Evolutionary conservation across 2,797 vertebrate species (phyloP).

Genomic region (Lates japonicus): DNA sequence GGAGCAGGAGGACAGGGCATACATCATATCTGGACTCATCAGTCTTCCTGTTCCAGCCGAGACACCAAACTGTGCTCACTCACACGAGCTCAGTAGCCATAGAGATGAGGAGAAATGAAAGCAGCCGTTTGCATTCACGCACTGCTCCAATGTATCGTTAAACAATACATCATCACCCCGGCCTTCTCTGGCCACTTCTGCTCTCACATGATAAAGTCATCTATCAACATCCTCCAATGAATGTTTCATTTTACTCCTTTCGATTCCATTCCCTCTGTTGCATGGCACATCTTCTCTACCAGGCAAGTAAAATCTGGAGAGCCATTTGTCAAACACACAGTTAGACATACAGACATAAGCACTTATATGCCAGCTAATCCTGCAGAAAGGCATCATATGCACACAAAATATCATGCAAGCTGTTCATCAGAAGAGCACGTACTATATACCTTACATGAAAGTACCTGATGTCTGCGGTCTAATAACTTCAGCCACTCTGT

Average conservation of each 20-base stretch:
- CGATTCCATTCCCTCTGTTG: slow-evolving; percentile 68
- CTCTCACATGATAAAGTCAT: slow-evolving; percentile 80
- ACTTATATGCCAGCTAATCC: slow-evolving; percentile 61
- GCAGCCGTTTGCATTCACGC: slow-evolving; percentile 80
- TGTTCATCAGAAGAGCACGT: slow-evolving; percentile 42
- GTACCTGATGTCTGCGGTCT: slow-evolving; percentile 21
- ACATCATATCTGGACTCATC: slow-evolving; percentile 83
- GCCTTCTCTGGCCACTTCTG: slow-evolving; percentile 78
- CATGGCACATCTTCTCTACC: slow-evolving; percentile 59
- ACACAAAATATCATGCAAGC: slow-evolving; percentile 39
- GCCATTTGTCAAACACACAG: slow-evolving; percentile 71
- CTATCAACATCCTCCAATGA: slow-evolving; percentile 78
- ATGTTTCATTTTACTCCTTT: slow-evolving; percentile 79
- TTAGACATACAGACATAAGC: slow-evolving; percentile 58
- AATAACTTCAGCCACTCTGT: slow-evolving; percentile 28
- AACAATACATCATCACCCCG: slow-evolving; percentile 83
- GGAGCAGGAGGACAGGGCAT: slow-evolving; percentile 78
- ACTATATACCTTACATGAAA: slow-evolving; percentile 10
- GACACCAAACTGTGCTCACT: slow-evolving; percentile 79
- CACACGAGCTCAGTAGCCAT: slow-evolving; percentile 66
- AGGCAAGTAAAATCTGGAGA: slow-evolving; percentile 57
- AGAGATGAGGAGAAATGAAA: slow-evolving; percentile 79
- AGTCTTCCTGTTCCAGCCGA: slow-evolving; percentile 75
- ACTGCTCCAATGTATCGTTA: slow-evolving; percentile 76
- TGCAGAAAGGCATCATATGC: slow-evolving; percentile 39